Evolutionary conservation across 2,797 vertebrate species (phyloP), one percentile per base, ranked within the genome.

Genomic region (Enteromius afrohamiltoni): DNA sequence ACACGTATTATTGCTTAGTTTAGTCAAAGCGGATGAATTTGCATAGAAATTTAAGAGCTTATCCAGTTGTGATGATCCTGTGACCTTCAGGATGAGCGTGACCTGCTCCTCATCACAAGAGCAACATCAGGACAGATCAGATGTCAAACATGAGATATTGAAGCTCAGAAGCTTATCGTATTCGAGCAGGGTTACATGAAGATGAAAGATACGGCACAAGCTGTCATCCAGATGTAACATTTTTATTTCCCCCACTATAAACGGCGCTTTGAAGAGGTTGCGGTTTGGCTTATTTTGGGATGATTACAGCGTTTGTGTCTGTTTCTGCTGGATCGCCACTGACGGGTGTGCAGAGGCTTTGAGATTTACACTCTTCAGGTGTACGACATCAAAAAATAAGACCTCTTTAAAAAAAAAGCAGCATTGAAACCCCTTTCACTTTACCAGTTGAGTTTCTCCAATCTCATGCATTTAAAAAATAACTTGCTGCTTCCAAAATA

Each of bases 161-260:
- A 58, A 29, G 34, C n/a, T 64, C 23, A 17, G 49, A 17, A 47
- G 71, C 47, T 1, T 1, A 21, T 29, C 3, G 16, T 71, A 10
- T 4, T 17, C 29, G 69, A 49, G 29, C 21, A 1, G 47, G 70
- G 10, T 75, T 16, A 9, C 13, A 21, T 4, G 26, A 34, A 60
- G 13, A 79, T 53, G 62, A 67, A 37, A 55, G 47, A 29, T 69
- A 42, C 3, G 19, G 7, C 47, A 42, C 65, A 60, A 80, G 67
- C 51, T 47, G 67, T 80, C 40, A 82, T 51, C 55, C 69, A 82
- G 70, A 82, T 82, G 60, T 31, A 17, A 67, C 37, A 7, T 51
- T 67, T 34, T 9, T 21, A 16, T 49, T n/a, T 47, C 2, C 42
- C 40, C 53, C n/a, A 9, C 37, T 0, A 62, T n/a, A 42, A 1